Conservation (phyloP, 2,888 invertebrate genomes). For the Netelia melanura region DNA sequence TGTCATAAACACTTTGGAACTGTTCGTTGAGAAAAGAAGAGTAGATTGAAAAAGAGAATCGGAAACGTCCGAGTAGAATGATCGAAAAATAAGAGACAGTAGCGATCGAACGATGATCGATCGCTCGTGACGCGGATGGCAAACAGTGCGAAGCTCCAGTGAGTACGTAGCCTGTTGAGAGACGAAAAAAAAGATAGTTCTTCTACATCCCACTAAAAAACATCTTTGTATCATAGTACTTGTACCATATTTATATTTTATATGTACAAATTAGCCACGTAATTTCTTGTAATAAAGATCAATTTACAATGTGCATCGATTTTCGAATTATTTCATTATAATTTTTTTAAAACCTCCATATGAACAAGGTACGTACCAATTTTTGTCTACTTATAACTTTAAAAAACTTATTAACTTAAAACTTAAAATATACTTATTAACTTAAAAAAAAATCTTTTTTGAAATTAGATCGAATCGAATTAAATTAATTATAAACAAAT, state of each 20-base stretch:
- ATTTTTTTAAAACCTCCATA: neutral
- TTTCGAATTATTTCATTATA: conserved; percentile 39
- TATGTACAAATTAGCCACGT: conserved; percentile 84
- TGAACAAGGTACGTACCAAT: neutral
- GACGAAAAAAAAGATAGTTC: conserved; percentile 62
- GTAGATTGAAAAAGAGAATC: conserved; percentile 20
- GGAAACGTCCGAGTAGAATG: conserved; percentile 35
- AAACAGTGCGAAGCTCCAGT: conserved; percentile 58
- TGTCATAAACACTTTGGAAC: conserved; percentile 54
- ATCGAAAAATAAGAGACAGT: conserved; percentile 33
- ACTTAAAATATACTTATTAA: too few species aligned
- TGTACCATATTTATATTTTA: conserved; percentile 85
- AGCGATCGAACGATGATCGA: conserved; percentile 28
- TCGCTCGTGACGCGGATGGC: conserved; percentile 48
- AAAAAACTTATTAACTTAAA: too few species aligned
- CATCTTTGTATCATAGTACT: conserved; percentile 83
- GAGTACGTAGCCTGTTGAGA: conserved; percentile 63
- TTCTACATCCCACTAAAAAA: conserved; percentile 75
- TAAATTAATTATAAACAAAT: too few species aligned
- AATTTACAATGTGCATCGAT: conserved; percentile 79
- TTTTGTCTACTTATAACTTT: too few species aligned
- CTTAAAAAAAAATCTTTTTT: too few species aligned
- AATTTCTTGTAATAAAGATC: conserved; percentile 85
- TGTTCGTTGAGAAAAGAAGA: conserved; percentile 50
- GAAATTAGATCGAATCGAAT: too few species aligned